Percentiles rank a stretch among this genome's conserved stretches.
Conservation (phyloP, 2,888 invertebrate genomes). For the Brachyptera risi region DNA sequence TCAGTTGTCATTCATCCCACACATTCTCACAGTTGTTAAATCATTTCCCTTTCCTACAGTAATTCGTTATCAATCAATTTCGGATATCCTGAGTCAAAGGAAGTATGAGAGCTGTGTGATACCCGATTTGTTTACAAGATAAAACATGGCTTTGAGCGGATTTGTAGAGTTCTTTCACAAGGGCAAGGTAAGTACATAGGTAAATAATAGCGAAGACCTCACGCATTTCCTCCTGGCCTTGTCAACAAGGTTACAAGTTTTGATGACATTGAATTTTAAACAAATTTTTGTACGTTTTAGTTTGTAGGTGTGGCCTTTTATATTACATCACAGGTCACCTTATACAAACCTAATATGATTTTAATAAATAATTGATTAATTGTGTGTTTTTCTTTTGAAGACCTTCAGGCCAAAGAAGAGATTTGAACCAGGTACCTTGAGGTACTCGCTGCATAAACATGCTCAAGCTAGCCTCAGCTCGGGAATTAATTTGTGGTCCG, state of each 20-base stretch:
- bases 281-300: no score
- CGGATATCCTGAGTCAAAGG: background rate
- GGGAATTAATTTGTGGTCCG: slow-evolving; percentile 77
- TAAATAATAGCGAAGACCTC: no score
- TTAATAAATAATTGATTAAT: no score
- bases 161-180: slow-evolving; percentile 76
- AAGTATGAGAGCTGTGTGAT: background rate
- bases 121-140: background rate
- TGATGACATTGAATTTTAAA: no score
- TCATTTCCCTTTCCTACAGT: no score
- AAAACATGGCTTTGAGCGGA: slow-evolving; percentile 60
- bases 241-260: slow-evolving; percentile 2
- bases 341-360: no score
- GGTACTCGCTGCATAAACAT: slow-evolving; percentile 84
- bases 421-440: slow-evolving; percentile 79
- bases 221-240: background rate
- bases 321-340: no score
- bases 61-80: background rate
- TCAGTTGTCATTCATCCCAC: no score
- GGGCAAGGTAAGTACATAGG: slow-evolving; percentile 55
- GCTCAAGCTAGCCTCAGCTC: slow-evolving; percentile 87
- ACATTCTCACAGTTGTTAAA: no score
- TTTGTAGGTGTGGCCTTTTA: no score
- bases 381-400: slow-evolving; percentile 51
- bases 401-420: slow-evolving; percentile 87